These are phyloP conservation scores for Rhinogobius similis DNA, from an alignment of 2,113 vertebrate species.

Conservation along the genomic window DNA sequence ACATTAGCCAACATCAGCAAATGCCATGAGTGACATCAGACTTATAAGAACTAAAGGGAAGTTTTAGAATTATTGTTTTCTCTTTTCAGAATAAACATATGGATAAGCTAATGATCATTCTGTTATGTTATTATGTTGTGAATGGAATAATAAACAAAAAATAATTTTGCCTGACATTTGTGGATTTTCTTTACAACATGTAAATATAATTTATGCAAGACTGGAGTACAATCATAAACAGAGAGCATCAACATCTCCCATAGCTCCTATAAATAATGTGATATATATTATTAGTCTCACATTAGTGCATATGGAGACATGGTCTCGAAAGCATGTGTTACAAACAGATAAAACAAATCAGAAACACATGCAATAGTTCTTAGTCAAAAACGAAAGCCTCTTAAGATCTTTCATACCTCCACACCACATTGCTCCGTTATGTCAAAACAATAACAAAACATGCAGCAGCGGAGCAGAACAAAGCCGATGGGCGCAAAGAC, in stretches of 20 bases:
- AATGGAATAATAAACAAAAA: too few relatives aligned
- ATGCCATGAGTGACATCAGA: conserved; percentile 8
- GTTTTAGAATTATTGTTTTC: neutral
- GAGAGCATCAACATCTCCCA: neutral
- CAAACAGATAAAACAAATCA: neutral
- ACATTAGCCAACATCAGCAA: neutral
- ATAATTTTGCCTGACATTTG: too few relatives aligned
- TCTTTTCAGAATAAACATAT: neutral
- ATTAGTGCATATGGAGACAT: neutral
- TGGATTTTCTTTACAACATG: too few relatives aligned
- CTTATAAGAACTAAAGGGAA: neutral
- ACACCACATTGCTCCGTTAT: neutral
- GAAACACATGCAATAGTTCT: neutral
- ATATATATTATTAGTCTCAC: neutral
- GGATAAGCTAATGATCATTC: neutral
- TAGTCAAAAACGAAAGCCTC: neutral
- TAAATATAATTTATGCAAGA: neutral
- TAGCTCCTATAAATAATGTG: too few relatives aligned
- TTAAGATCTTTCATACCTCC: neutral
- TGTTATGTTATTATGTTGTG: too few relatives aligned
- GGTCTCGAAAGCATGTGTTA: neutral
- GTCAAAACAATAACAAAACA: conserved; percentile 21
- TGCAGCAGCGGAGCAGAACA: conserved; percentile 48
- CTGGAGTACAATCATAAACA: neutral
- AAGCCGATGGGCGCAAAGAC: conserved; percentile 40